A percentile compares a stretch with the other conserved stretches of the same genome.
Evolutionary conservation across 2,888 invertebrate species (phyloP).

Genomic region (Microdon myrmicae): DNA sequence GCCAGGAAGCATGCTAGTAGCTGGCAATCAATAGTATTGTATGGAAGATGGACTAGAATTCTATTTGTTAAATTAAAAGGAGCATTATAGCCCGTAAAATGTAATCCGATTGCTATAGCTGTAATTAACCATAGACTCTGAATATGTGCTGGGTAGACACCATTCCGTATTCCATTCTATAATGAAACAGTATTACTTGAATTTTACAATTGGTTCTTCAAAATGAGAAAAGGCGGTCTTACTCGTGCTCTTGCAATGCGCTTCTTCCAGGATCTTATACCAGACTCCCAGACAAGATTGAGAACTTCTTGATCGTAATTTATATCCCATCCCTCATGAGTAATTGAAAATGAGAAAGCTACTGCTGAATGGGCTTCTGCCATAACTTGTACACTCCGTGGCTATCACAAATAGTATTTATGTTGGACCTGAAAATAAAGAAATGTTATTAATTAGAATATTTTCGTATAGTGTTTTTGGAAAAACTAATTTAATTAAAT

Average conservation of each 20-base stretch:
- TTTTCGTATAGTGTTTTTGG: not conserved
- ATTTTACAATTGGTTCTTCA: not conserved
- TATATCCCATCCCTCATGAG: conserved; percentile 98
- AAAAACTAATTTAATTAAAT: not conserved
- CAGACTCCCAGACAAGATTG: conserved; percentile 94
- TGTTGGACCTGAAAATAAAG: conserved; percentile 19
- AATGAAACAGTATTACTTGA: conserved; percentile 53
- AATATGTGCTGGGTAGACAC: conserved; percentile 94
- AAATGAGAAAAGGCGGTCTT: conserved; percentile 58
- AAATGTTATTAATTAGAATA: not conserved
- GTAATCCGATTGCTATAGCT: conserved; percentile 80
- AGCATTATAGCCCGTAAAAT: conserved; percentile 81
- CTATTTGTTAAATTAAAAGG: conserved; percentile 86
- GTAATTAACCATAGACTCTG: conserved; percentile 88
- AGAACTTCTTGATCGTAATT: conserved; percentile 97
- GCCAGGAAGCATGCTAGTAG: conserved; percentile 78
- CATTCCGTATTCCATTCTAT: conserved; percentile 95
- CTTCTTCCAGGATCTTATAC: conserved; percentile 95
- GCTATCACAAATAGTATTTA: conserved; percentile 8
- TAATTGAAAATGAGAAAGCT: conserved; percentile 96
- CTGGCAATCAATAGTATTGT: conserved; percentile 77
- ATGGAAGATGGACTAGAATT: conserved; percentile 78
- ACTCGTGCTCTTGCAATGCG: conserved; percentile 91
- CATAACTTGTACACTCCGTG: conserved; percentile 71
- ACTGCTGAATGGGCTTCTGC: conserved; percentile 99